Conservation (phyloP, 2,888 invertebrate species). For the Agrenia bidenticulata region DNA sequence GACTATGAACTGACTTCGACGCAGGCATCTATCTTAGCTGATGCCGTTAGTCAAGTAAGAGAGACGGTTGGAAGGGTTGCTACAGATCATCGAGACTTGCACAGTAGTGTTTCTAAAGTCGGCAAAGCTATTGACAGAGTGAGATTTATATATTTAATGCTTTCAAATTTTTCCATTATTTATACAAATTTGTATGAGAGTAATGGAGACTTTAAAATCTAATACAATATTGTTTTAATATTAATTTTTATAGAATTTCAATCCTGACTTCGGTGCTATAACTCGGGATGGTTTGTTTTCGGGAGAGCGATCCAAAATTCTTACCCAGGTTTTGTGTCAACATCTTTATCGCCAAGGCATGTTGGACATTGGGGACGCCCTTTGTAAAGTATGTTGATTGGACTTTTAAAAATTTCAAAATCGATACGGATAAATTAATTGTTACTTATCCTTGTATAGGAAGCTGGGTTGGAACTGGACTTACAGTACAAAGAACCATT, state of each 20-base stretch:
- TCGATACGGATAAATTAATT: background rate
- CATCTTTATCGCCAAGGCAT: slow-evolving; percentile 94
- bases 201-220: too few species aligned
- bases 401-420: background rate
- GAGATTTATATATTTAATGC: background rate
- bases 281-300: slow-evolving; percentile 81
- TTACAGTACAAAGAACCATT: slow-evolving; percentile 73
- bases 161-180: background rate
- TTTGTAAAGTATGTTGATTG: slow-evolving; percentile 62
- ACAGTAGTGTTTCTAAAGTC: slow-evolving; percentile 81
- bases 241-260: slow-evolving; percentile 70
- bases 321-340: slow-evolving; percentile 90
- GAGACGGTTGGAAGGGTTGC: slow-evolving; percentile 80
- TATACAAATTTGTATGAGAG: slow-evolving; percentile 1
- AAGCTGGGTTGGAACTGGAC: slow-evolving; percentile 68
- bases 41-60: slow-evolving; percentile 74
- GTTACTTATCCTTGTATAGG: slow-evolving; percentile 60
- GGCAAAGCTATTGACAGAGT: slow-evolving; percentile 93
- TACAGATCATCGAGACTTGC: slow-evolving; percentile 78
- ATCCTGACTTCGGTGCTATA: slow-evolving; percentile 84
- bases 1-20: slow-evolving; percentile 38
- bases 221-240: too few species aligned
- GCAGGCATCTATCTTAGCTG: slow-evolving; percentile 65
- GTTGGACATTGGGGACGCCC: slow-evolving; percentile 84
- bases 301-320: slow-evolving; percentile 66